Conservation (phyloP, 2,888 invertebrate genomes). For the Torymus tubicola region DNA sequence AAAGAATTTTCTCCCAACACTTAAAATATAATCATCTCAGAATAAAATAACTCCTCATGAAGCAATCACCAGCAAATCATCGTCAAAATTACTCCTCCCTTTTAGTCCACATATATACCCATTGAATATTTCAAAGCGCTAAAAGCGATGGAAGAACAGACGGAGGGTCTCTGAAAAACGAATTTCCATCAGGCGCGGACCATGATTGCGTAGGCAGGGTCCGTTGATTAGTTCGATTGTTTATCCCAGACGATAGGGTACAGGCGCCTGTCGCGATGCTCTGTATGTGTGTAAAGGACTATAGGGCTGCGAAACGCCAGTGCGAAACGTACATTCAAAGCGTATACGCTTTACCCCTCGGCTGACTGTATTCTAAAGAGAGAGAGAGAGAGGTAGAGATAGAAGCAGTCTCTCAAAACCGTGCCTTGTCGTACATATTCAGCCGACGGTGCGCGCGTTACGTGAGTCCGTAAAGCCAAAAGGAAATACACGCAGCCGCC, state of each 20-base stretch:
- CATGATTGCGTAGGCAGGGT: conserved; percentile 15
- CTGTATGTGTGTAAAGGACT: not conserved
- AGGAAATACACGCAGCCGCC: not conserved
- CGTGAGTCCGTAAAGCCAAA: not conserved
- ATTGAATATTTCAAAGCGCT: too few species aligned
- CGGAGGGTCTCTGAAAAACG: too few species aligned
- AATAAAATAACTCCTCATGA: too few species aligned
- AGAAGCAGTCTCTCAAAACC: not conserved
- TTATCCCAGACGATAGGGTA: conserved; percentile 37
- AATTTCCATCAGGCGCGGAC: too few species aligned
- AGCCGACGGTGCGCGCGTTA: not conserved
- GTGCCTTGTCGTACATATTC: too few species aligned
- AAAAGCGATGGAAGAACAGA: too few species aligned
- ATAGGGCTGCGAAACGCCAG: too few species aligned
- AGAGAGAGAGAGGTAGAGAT: conserved; percentile 5
- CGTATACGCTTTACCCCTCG: not conserved
- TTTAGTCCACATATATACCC: too few species aligned
- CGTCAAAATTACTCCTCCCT: too few species aligned
- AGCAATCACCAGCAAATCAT: too few species aligned
- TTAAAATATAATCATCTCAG: too few species aligned
- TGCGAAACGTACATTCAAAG: conserved; percentile 18
- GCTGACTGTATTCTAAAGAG: conserved; percentile 10
- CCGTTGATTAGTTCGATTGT: conserved; percentile 47
- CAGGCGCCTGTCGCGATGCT: not conserved
- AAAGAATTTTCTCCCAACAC: too few species aligned